Conservation (phyloP, 2,888 invertebrate genomes). For the Fragum sueziense region DNA sequence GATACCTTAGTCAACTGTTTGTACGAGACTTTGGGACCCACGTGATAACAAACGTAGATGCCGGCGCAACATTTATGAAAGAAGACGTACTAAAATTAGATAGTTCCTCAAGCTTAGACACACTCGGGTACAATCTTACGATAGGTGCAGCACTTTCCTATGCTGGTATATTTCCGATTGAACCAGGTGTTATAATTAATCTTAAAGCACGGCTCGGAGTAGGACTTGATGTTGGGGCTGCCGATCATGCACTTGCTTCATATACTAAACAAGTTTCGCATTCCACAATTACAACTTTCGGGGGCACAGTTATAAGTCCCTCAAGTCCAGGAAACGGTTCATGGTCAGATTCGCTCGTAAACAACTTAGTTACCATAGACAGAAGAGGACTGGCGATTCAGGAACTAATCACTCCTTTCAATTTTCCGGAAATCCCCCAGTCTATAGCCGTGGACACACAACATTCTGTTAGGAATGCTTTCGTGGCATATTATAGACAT, state of each 20-base stretch:
- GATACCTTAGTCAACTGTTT: conserved; percentile 20
- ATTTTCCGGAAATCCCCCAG: no score
- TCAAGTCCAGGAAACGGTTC: conserved; percentile 17
- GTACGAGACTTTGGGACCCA: neutral
- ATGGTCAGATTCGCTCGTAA: conserved; percentile 38
- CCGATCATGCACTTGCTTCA: neutral
- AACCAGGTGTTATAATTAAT: neutral
- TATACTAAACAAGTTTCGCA: no score
- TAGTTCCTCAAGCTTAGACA: neutral
- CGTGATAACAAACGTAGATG: neutral
- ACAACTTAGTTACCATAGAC: conserved; percentile 51
- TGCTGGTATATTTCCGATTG: neutral
- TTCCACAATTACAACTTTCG: no score
- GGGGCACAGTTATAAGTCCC: no score
- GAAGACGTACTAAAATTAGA: conserved; percentile 29
- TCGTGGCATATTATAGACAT: conserved; percentile 42
- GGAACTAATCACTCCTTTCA: conserved; percentile 7
- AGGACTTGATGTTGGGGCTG: neutral
- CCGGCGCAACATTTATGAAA: neutral
- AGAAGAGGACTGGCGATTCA: conserved; percentile 43
- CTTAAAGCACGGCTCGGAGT: neutral
- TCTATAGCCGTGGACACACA: no score
- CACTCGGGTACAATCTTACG: neutral
- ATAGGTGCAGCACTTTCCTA: neutral
- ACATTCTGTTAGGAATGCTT: conserved; percentile 25